Percentiles rank a stretch among this genome's conserved stretches.
Conservation (phyloP, 2,888 invertebrate genomes). For the Polymixis flavicincta region DNA sequence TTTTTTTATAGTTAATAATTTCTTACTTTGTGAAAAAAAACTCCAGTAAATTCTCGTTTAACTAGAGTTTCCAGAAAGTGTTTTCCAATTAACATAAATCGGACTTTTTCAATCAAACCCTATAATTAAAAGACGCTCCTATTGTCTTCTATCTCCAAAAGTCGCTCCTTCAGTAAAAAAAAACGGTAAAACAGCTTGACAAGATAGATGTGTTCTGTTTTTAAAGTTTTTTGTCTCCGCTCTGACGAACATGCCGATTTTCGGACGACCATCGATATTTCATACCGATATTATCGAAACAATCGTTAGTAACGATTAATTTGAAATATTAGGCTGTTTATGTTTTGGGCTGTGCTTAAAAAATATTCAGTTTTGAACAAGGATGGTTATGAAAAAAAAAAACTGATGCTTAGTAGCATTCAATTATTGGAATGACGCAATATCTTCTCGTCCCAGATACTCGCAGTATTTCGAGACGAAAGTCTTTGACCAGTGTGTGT, state of each 20-base stretch:
- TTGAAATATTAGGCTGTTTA: conserved; percentile 67
- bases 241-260: conserved; percentile 81
- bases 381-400: background rate
- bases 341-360: conserved; percentile 25
- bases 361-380: conserved; percentile 13
- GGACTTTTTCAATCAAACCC: conserved; percentile 24
- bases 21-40: background rate
- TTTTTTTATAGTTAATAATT: background rate
- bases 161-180: conserved; percentile 57
- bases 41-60: background rate
- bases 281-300: conserved; percentile 74
- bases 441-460: no score
- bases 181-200: conserved; percentile 77
- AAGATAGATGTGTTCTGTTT: conserved; percentile 74
- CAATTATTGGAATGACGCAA: background rate
- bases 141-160: conserved; percentile 46
- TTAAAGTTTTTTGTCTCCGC: conserved; percentile 73
- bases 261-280: conserved; percentile 80
- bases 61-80: background rate
- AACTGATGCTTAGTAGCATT: background rate
- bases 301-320: conserved; percentile 77
- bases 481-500: no score
- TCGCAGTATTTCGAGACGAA: no score
- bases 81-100: conserved; percentile 14
- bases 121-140: conserved; percentile 43